Evolutionary conservation across 1,140 invertebrate species (phyloP).

Genomic region (Pseudomyrmex pallidus): DNA sequence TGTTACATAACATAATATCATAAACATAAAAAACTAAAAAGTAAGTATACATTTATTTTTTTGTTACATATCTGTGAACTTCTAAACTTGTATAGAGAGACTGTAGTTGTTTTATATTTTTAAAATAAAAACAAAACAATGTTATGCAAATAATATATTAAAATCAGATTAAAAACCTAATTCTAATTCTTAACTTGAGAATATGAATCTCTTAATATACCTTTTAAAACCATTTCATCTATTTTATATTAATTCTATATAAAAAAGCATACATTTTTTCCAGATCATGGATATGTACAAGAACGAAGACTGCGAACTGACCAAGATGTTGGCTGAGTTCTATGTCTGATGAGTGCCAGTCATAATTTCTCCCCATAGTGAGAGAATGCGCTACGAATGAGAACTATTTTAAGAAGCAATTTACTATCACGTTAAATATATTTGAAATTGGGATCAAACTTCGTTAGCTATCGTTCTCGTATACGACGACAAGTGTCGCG

Average conservation of each 20-base stretch:
- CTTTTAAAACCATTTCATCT: neutral
- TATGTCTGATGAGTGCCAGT: slow-evolving; percentile 86
- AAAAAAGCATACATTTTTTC: slow-evolving; percentile 76
- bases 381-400: slow-evolving; percentile 10
- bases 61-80: no score
- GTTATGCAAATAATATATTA: no score
- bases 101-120: no score
- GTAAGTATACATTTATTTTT: no score
- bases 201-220: neutral
- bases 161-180: no score
- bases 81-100: no score
- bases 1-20: neutral
- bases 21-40: neutral
- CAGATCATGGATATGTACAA: slow-evolving; percentile 98
- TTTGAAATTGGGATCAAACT: slow-evolving; percentile 85
- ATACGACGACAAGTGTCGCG: slow-evolving; percentile 30
- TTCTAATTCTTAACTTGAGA: no score
- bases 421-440: slow-evolving; percentile 77
- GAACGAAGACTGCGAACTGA: slow-evolving; percentile 96
- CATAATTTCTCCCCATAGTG: slow-evolving; percentile 48
- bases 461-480: slow-evolving; percentile 73
- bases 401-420: slow-evolving; percentile 64
- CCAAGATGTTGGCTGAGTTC: slow-evolving; percentile 91
- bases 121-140: no score
- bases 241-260: no score